Percentiles rank a stretch among this genome's conserved stretches.
These are phyloP conservation scores for Prunella fulvescens DNA, from an alignment of 2,113 vertebrate species.

Conservation along the genomic window DNA sequence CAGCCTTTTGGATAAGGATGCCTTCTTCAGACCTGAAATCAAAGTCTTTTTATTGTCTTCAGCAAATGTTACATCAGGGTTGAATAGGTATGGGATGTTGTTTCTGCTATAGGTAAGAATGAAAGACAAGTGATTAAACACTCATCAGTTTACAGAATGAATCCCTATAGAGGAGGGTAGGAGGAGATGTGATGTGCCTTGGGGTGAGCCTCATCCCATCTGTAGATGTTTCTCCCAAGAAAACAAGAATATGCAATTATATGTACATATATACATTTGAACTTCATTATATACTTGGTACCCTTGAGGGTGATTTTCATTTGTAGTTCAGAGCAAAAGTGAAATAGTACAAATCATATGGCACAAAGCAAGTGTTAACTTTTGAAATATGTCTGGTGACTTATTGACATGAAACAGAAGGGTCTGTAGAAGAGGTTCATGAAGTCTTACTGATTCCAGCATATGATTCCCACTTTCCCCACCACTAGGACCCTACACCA, in stretches of 20 bases:
- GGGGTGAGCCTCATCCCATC: not conserved
- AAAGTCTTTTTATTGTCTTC: not conserved
- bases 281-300: not conserved
- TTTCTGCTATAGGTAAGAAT: not conserved
- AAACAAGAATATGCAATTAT: not conserved
- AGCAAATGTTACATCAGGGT: not conserved
- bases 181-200: not conserved
- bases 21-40: not conserved
- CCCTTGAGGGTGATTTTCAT: not conserved
- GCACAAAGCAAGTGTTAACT: not conserved
- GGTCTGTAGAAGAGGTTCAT: accelerated
- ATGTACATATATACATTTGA: not conserved
- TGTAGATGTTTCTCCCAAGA: not conserved
- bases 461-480: not conserved
- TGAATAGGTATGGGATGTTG: not conserved
- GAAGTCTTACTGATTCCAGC: not conserved
- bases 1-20: not conserved
- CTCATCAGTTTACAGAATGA: not conserved
- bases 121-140: not conserved
- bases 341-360: not conserved
- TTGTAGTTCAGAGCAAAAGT: not conserved
- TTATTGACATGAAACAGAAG: not conserved
- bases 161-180: not conserved
- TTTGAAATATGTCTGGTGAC: not conserved
- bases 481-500: not conserved